Conservation (phyloP, 2,797 vertebrate species). For the Denticeps clupeoides region DNA sequence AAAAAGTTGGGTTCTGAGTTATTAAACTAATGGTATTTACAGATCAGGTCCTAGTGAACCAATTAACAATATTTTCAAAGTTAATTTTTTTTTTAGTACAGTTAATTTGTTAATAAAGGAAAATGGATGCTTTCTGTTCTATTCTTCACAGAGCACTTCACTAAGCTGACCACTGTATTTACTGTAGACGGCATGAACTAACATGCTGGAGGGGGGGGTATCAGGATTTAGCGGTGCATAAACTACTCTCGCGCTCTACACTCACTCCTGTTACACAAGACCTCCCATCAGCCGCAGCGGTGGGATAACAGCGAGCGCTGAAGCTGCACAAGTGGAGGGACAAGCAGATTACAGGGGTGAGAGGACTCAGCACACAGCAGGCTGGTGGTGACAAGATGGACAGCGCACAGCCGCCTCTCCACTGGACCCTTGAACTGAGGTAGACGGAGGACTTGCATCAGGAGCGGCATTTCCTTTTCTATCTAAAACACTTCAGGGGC, state of each 20-base stretch:
- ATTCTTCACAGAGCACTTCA: too few species aligned
- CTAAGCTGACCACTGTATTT: too few species aligned
- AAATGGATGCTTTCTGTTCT: too few species aligned
- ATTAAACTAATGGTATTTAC: too few species aligned
- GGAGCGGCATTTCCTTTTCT: not conserved
- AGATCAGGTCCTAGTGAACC: too few species aligned
- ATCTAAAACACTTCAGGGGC: slow-evolving; percentile 6
- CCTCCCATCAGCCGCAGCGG: slow-evolving; percentile 47
- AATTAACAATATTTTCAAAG: too few species aligned
- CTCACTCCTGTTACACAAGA: slow-evolving; percentile 56
- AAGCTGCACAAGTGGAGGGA: slow-evolving; percentile 1
- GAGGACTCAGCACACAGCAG: not conserved
- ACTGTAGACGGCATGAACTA: slow-evolving; percentile 10
- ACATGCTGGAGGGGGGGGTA: slow-evolving; percentile 35
- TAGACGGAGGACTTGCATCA: not conserved
- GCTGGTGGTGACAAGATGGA: not conserved
- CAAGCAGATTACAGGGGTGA: slow-evolving; percentile 7
- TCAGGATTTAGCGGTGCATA: slow-evolving; percentile 50
- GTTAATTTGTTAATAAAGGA: too few species aligned
- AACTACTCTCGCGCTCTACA: slow-evolving; percentile 39
- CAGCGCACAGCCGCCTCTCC: not conserved
- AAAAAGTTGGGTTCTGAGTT: too few species aligned
- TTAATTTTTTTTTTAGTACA: too few species aligned
- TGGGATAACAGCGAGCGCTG: slow-evolving; percentile 38
- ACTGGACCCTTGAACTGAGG: not conserved